Conservation (phyloP, 2,797 vertebrate genomes). For the Toxotes lorentzi region DNA sequence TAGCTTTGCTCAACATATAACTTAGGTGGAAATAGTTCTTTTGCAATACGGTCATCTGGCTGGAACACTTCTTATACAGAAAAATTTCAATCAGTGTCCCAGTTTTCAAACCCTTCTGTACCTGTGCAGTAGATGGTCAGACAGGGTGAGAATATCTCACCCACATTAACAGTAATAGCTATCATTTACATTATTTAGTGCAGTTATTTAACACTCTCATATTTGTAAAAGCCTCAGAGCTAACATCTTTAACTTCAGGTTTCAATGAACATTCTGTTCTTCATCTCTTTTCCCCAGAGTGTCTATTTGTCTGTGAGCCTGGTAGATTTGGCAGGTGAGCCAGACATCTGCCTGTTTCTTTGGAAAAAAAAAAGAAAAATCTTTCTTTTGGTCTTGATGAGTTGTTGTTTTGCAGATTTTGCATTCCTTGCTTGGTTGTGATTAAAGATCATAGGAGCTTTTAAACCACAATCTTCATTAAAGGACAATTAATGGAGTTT, state of each 20-base stretch:
- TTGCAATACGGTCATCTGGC: background rate
- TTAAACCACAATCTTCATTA: slow-evolving; percentile 66
- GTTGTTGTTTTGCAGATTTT: slow-evolving; percentile 38
- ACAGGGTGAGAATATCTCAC: background rate
- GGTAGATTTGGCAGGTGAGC: slow-evolving; percentile 31
- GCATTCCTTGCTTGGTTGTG: slow-evolving; percentile 56
- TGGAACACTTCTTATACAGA: slow-evolving; percentile 16
- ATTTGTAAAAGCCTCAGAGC: background rate
- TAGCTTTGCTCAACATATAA: slow-evolving; percentile 24
- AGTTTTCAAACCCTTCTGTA: background rate
- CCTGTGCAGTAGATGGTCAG: background rate
- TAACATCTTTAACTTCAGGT: slow-evolving; percentile 1
- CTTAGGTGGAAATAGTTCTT: slow-evolving; percentile 16
- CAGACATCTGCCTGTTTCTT: slow-evolving; percentile 2
- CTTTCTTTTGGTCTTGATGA: slow-evolving; percentile 6
- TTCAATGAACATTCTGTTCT: slow-evolving; percentile 4
- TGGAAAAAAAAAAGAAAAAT: slow-evolving; percentile 1
- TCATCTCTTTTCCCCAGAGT: slow-evolving; percentile 2
- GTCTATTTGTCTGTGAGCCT: slow-evolving; percentile 27
- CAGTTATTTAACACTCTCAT: background rate
- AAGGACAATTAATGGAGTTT: slow-evolving; percentile 72
- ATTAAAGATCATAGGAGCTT: slow-evolving; percentile 68
- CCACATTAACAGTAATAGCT: background rate
- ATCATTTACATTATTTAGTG: background rate
- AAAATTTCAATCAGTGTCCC: background rate